Evolutionary conservation across 2,888 invertebrate species (phyloP).

Genomic region (Idaea biselata): DNA sequence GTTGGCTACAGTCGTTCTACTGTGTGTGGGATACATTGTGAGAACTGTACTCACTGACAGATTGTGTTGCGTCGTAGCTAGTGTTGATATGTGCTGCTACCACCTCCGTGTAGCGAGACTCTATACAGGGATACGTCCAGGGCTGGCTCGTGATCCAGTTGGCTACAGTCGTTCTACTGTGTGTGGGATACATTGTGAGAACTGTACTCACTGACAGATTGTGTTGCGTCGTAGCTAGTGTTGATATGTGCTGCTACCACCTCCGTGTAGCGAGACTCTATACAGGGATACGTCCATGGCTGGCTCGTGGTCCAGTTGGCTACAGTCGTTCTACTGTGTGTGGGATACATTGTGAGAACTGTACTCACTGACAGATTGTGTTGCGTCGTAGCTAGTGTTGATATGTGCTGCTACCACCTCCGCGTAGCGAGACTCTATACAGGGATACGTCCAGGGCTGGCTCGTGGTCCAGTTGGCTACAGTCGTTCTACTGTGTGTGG

Average conservation of each 20-base stretch:
- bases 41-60: conserved; percentile 51
- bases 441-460: conserved; percentile 47
- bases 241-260: conserved; percentile 50
- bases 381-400: conserved; percentile 53
- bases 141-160: conserved; percentile 48
- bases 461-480: conserved; percentile 52
- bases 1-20: too few species aligned
- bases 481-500: conserved; percentile 47
- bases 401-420: conserved; percentile 47
- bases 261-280: conserved; percentile 54
- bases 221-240: conserved; percentile 49
- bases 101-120: conserved; percentile 52
- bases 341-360: neutral
- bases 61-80: conserved; percentile 46
- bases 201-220: conserved; percentile 49
- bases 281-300: conserved; percentile 50
- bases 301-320: conserved; percentile 53
- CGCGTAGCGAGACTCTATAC: conserved; percentile 58
- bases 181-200: conserved; percentile 1
- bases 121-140: conserved; percentile 55
- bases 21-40: too few species aligned
- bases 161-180: conserved; percentile 55
- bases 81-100: conserved; percentile 51
- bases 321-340: conserved; percentile 49
- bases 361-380: conserved; percentile 45